Evolutionary conservation across 2,888 invertebrate genomes (phyloP), one percentile per base, ranked within the genome.

Genomic region (Drosophila suboccidentalis): DNA sequence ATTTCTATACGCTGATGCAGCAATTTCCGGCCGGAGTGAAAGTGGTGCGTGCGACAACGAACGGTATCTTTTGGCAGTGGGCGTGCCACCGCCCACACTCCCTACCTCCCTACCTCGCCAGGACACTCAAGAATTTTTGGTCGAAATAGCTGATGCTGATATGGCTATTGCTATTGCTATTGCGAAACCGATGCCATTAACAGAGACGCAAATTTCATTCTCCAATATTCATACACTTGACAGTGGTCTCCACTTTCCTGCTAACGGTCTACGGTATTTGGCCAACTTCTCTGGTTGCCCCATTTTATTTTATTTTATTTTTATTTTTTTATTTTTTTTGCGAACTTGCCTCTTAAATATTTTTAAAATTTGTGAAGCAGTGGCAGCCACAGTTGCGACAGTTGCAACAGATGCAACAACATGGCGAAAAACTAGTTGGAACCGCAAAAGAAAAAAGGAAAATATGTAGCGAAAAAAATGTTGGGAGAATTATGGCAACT

Each of bases 1-100:
- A 89, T 87, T 86, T 80, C 83, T 82, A 88, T 83, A 83, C 90
- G 86, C 86, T 87, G 86, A 87, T 87, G 86, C 86, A 82, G 86
- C 86, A 87, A 83, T 87, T 89, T 89, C 86, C 88, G 89, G 82
- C 49, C 71, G 39, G 47, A 84, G 89, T 83, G 84, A 84, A 84
- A 84, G 84, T 87, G 89, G 84, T 89, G 84, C 87, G 89, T 88
- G 88, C 77, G 74, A 77, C 75, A 64, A 71, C 76, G 69, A 64
- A 71, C 76, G 69, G 13, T 39, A 57, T 39, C 57, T 26, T 6
- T 26, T 54, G 44, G 26, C 60, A 61, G 46, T 61, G 61, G 59
- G 57, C 60, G 64, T 70, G 51, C 38, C 71, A 22, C 13, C 58
- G 39, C 49, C 71, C 17, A 34, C 49, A 46, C 29, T 34, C 57